These are phyloP conservation scores for Amphiura filiformis DNA, from an alignment of 35 echinoderm and acorn worm genomes.

Conservation along the genomic window DNA sequence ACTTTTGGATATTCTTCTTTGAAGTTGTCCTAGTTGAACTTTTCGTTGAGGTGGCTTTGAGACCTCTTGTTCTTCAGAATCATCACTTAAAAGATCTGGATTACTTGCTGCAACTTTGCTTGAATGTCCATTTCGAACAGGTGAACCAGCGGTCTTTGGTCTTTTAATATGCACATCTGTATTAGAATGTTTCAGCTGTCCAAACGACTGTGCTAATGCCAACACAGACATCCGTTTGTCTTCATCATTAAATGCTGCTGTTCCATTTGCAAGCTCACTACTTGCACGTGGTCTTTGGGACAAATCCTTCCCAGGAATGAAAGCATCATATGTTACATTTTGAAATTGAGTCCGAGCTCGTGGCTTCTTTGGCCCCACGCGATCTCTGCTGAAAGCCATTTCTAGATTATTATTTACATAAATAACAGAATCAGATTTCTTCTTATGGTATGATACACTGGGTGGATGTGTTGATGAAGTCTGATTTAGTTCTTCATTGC, in stretches of 20 bases:
- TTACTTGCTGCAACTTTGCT: neutral
- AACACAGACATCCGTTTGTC: neutral
- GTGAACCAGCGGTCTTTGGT: neutral
- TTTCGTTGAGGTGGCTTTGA: neutral
- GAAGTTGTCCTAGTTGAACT: neutral
- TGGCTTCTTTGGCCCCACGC: neutral
- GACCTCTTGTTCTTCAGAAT: neutral
- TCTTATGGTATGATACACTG: too few species aligned
- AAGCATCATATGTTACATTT: neutral
- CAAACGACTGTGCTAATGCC: neutral
- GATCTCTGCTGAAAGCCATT: neutral
- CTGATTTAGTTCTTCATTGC: too few species aligned
- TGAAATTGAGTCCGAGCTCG: neutral
- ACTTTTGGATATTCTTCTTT: conserved; percentile 12
- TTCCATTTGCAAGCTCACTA: neutral
- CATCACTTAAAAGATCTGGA: neutral
- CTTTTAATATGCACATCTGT: too few species aligned
- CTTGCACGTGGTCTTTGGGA: neutral
- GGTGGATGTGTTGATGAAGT: too few species aligned
- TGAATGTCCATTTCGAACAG: neutral
- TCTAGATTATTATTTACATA: neutral
- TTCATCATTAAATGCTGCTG: neutral
- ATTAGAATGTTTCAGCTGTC: neutral
- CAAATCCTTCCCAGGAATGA: too few species aligned
- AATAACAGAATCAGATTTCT: neutral